phyloP scores from a whole-genome alignment of 2,797 vertebrate genomes.

The Anabas testudineus region DNA sequence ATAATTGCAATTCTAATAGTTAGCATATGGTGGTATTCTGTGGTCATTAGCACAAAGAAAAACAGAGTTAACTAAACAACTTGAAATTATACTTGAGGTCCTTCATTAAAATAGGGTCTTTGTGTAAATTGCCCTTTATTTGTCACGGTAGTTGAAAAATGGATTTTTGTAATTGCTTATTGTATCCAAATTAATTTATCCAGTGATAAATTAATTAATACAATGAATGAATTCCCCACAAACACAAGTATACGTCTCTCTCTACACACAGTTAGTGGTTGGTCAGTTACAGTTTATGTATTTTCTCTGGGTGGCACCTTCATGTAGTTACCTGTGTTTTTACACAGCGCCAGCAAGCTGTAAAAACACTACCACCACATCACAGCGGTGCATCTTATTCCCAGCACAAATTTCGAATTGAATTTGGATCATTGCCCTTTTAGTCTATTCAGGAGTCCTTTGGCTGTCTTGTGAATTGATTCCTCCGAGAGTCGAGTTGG shows the following conservation, averaged over 20 bases:
- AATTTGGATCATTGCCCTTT: background rate
- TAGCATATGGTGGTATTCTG: slow-evolving; percentile 33
- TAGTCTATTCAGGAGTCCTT: background rate
- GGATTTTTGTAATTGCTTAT: slow-evolving; percentile 12
- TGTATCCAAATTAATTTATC: no score
- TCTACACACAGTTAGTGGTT: slow-evolving; percentile 48
- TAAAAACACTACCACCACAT: slow-evolving; percentile 58
- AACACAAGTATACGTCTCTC: slow-evolving; percentile 26
- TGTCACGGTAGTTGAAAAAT: background rate
- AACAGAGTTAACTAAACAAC: slow-evolving; percentile 11
- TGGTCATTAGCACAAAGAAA: slow-evolving; percentile 6
- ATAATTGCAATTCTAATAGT: slow-evolving; percentile 31
- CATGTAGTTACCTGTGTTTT: slow-evolving; percentile 56
- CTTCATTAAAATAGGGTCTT: background rate
- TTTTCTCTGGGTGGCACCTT: slow-evolving; percentile 56
- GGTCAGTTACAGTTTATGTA: slow-evolving; percentile 45
- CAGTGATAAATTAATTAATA: no score
- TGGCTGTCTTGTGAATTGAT: slow-evolving; percentile 3
- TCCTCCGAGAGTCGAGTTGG: background rate
- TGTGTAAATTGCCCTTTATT: slow-evolving; percentile 12
- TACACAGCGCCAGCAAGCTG: slow-evolving; percentile 49
- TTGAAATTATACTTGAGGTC: background rate
- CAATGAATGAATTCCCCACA: background rate
- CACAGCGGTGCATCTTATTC: slow-evolving; percentile 41
- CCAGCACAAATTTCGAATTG: slow-evolving; percentile 33